Base-by-base conservation (phyloP, 2,113 vertebrate species). In the Galemys pyrenaicus region DNA sequence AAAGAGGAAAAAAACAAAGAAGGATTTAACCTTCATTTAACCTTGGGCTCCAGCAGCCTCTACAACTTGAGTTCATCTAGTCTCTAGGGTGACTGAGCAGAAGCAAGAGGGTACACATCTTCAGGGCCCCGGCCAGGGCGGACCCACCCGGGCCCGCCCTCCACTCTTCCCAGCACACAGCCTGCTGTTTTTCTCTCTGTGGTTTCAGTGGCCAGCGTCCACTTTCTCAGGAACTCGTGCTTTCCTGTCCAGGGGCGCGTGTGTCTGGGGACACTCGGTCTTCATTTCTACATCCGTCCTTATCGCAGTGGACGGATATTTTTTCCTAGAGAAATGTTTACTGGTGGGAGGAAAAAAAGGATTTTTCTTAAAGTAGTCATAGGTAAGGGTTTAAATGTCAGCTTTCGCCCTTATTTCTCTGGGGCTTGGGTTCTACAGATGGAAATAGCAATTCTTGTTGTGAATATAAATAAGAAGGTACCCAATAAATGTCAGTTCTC, bases 71-170 rank as follows among this genome's bases (percentile, higher is more conserved):
- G 79, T 22, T 60, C 9, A 19, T 56, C 24, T 65, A 26, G 67
- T 20, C 37, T 24, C 26, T 6, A 1, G 9, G 6, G 51, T 1
- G 19, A 35, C n/a, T 0, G 11, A 0, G 4, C 70, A 30, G 17
- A 37, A 16, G 60, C n/a, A 68, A 22, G 26, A 51, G 28, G 35
- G 17, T 1, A 22, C 1, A 5, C 13, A 4, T 39, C 67, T 64
- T 16, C 28, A 41, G 22, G 74, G 26, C 44, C 22, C 54, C 13
- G 0, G 7, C 30, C 22, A 3, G 4, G 54, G 32, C 26, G 1
- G 44, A 5, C 9, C 8, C 17, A 22, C 26, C 2, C n/a, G 64
- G 22, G 20, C 9, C 8, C 17, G 22, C 26, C 2, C 0, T 28
- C 13, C 0, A 8, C 58, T 6, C 28, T 6, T 6, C 28, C 49